These are phyloP conservation scores for Synanthedon vespiformis DNA, from an alignment of 2,888 invertebrate genomes.

Conservation along the genomic window DNA sequence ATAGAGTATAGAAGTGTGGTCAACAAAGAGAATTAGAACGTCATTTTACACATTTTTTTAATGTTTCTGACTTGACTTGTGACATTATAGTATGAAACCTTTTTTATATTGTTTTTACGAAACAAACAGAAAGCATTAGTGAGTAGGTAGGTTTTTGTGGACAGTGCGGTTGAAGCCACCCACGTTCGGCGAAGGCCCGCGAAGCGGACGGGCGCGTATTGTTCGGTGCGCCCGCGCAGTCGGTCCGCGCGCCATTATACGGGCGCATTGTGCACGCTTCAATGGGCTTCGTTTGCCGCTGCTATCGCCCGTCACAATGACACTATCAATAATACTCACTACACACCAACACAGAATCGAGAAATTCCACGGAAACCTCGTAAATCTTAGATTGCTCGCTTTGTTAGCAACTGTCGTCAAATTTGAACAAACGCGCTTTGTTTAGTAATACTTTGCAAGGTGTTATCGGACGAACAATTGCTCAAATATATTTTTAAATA, in stretches of 20 bases:
- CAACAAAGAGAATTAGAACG: too few species aligned
- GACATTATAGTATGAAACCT: too few species aligned
- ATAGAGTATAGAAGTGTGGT: too few species aligned
- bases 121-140: conserved; percentile 7
- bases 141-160: conserved; percentile 5
- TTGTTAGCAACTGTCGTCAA: conserved; percentile 29
- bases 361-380: conserved; percentile 50
- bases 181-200: conserved; percentile 53
- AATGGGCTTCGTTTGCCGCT: conserved; percentile 60
- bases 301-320: conserved; percentile 58
- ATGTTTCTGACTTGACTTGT: too few species aligned
- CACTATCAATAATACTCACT: conserved; percentile 58
- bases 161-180: conserved; percentile 33
- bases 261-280: conserved; percentile 65
- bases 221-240: conserved; percentile 45
- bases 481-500: too few species aligned
- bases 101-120: conserved; percentile 9
- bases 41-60: too few species aligned
- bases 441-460: too few species aligned
- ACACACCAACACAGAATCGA: conserved; percentile 29
- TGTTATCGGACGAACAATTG: too few species aligned
- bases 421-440: conserved; percentile 6
- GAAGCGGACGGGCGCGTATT: conserved; percentile 44
- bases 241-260: conserved; percentile 51
- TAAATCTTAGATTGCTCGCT: conserved; percentile 40